Base-by-base conservation (phyloP, 1,140 invertebrate species). In the Cotesia glomerata region DNA sequence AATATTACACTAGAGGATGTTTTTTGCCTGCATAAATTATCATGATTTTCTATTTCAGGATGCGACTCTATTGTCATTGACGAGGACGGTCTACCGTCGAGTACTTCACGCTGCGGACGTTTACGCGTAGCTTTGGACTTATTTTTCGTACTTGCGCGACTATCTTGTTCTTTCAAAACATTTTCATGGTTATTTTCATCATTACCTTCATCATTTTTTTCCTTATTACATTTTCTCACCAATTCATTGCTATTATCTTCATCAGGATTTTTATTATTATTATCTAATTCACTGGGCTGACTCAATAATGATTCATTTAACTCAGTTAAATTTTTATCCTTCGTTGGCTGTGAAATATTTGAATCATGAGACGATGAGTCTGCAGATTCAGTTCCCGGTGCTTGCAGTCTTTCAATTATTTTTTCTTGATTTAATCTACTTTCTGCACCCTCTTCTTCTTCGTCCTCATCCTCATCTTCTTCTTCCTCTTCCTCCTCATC, bases 151-250 rank as follows among this genome's bases (percentile, higher is more conserved):
- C 63, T 51, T 5, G 78, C 69, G 5, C 72, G 34, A 16, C 79
- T 74, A 3, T 72, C 69, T 8, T 80, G 77, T n/a, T 80, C 77
- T 1, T 76, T 72, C n/a, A 75, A 76, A 3, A 77, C 61, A 32
- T 81, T 80, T 9, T 80, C 77, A 4, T 82, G 79, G 71, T 82
- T 80, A 45, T 82, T 78, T 14, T 82, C 79, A 26, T 80, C 80
- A 54, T 81, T 81, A 69, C 11, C 49, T 3, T 75, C 71, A 8
- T 51, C 39, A 45, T 11, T 45, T 5, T 45, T 45, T 0, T 45
- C 39, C 5, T 45, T 11, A 45, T 45, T 9, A 64, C 62, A 34
- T 39, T 64, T 64, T 64, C 34, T 36, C 35, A n/a, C 11, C n/a
- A 39, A 36, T 5, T 32, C 34, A 36, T 64, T 35, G 7, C 34